These are phyloP conservation scores for Drosophila punjabiensis DNA, from an alignment of 1,140 invertebrate genomes.

Conservation along the genomic window DNA sequence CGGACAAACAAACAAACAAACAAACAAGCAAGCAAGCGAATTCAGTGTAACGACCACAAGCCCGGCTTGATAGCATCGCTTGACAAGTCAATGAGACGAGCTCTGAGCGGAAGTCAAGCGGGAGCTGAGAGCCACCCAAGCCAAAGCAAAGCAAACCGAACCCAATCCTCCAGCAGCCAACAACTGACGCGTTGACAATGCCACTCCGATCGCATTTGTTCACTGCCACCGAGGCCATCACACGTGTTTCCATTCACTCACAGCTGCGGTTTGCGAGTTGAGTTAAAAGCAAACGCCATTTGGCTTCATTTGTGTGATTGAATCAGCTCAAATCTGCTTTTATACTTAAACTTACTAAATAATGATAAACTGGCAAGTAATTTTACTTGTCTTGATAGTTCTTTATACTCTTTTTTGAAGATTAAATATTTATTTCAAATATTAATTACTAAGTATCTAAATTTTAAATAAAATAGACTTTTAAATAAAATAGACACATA, in stretches of 20 bases:
- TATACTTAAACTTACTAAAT: background rate
- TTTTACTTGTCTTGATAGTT: background rate
- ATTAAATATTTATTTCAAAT: too few relatives aligned
- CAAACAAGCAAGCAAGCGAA: slow-evolving; percentile 40
- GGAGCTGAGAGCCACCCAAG: slow-evolving; percentile 1
- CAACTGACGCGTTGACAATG: slow-evolving; percentile 31
- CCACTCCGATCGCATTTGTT: slow-evolving; percentile 40
- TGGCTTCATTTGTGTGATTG: background rate
- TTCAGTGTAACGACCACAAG: slow-evolving; percentile 55
- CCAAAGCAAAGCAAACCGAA: slow-evolving; percentile 10
- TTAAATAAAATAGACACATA: background rate
- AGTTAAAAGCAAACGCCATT: background rate
- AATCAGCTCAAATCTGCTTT: background rate
- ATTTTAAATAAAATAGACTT: background rate
- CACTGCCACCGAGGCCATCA: slow-evolving; percentile 18
- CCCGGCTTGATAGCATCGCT: slow-evolving; percentile 51
- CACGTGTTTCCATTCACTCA: slow-evolving; percentile 22
- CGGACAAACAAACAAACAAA: slow-evolving; percentile 51
- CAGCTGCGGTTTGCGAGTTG: background rate
- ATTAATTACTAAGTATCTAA: too few relatives aligned
- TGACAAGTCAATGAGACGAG: slow-evolving; percentile 58
- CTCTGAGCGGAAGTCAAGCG: slow-evolving; percentile 33
- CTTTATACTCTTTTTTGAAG: background rate
- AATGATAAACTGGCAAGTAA: background rate
- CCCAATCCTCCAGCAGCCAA: slow-evolving; percentile 8